Percentiles rank a stretch among this genome's conserved stretches.
These are phyloP conservation scores for Hozukius guyotensis DNA, from an alignment of 2,797 vertebrate species.

Conservation along the genomic window DNA sequence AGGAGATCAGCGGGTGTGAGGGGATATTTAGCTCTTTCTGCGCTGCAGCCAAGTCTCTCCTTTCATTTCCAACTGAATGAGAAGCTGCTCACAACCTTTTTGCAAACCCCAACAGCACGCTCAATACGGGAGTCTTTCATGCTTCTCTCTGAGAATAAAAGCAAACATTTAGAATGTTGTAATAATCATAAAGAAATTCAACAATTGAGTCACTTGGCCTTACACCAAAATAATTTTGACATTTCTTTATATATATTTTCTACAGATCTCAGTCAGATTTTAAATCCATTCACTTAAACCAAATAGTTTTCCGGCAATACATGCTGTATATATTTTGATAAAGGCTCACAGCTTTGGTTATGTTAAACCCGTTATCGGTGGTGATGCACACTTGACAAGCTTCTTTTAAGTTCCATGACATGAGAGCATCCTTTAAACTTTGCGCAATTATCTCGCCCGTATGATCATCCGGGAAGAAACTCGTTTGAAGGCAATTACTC, in stretches of 20 bases:
- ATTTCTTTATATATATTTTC: background rate
- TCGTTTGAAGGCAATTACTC: background rate
- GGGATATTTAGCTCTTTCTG: background rate
- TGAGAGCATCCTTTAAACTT: background rate
- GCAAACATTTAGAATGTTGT: background rate
- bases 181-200: background rate
- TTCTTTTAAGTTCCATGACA: background rate
- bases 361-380: background rate
- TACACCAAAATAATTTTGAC: background rate
- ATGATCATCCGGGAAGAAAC: background rate
- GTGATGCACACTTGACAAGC: background rate
- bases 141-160: background rate
- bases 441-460: background rate
- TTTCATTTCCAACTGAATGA: constrained; percentile 13
- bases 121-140: background rate
- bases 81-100: constrained; percentile 15
- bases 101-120: background rate
- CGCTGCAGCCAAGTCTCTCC: background rate
- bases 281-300: background rate
- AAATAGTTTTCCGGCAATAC: background rate
- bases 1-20: background rate
- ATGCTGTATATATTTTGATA: no score
- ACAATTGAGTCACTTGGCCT: background rate
- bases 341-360: background rate
- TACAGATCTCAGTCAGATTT: background rate